Evolutionary conservation across 2,113 vertebrate species (phyloP).

Genomic region (Calonectris borealis): DNA sequence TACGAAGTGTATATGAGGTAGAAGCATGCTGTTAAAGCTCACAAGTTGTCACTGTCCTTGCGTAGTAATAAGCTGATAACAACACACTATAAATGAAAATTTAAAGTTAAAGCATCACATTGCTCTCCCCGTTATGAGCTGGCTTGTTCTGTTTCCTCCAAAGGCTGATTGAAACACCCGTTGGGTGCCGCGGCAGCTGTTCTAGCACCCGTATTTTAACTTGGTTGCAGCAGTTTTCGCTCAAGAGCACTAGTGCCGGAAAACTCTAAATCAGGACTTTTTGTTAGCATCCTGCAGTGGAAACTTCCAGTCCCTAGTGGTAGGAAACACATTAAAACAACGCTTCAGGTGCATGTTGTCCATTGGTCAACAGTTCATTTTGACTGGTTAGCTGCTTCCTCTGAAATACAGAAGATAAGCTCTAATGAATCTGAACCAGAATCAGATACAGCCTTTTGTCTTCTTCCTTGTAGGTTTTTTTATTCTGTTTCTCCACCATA

Average conservation of each 20-base stretch:
- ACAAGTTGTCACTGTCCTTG: neutral
- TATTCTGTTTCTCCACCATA: neutral
- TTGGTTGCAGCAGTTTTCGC: neutral
- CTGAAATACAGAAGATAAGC: neutral
- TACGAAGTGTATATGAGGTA: neutral
- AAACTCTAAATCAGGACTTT: neutral
- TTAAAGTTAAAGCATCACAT: neutral
- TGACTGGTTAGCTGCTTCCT: neutral
- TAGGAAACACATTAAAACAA: neutral
- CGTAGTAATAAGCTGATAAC: neutral
- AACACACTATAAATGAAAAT: neutral
- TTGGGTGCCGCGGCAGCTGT: neutral
- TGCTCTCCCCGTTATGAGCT: fast-evolving
- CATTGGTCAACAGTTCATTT: neutral
- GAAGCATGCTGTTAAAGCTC: neutral
- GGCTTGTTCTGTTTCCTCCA: neutral
- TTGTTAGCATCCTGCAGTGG: neutral
- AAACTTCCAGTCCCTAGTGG: neutral
- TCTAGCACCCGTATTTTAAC: neutral
- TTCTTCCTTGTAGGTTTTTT: neutral
- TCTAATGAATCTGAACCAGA: neutral
- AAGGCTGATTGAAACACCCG: neutral
- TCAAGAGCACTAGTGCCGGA: neutral
- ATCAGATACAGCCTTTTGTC: neutral
- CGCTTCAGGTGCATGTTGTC: neutral